Evolutionary conservation across 2,797 vertebrate species (phyloP).

Genomic region (Betta splendens): DNA sequence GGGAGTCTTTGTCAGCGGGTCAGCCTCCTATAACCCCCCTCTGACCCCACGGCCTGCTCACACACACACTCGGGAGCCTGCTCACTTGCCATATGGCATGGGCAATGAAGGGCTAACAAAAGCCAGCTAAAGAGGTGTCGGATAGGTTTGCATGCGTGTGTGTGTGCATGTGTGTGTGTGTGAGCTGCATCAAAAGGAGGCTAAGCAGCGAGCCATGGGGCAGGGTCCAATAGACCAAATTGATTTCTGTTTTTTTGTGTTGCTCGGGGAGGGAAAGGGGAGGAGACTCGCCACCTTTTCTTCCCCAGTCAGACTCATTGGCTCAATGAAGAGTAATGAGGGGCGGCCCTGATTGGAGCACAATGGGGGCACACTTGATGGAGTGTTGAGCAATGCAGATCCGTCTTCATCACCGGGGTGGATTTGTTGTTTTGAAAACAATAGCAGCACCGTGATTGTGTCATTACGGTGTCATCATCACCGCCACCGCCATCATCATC

Average conservation of each 20-base stretch:
- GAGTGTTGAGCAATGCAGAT: conserved; percentile 74
- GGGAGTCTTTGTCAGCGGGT: conserved; percentile 73
- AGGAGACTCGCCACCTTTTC: conserved; percentile 66
- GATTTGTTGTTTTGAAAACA: conserved; percentile 66
- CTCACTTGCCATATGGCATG: conserved; percentile 80
- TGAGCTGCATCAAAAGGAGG: conserved; percentile 62
- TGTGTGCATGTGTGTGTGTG: conserved; percentile 24
- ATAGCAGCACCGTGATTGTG: conserved; percentile 23
- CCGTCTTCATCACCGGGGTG: conserved; percentile 63
- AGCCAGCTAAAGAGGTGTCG: conserved; percentile 75
- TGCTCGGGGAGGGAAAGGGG: conserved; percentile 36
- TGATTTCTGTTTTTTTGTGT: conserved; percentile 66
- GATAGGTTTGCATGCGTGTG: conserved; percentile 53
- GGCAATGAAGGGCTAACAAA: conserved; percentile 71
- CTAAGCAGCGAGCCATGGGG: conserved; percentile 59
- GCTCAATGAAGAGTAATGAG: conserved; percentile 78
- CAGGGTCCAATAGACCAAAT: conserved; percentile 69
- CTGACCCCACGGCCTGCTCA: conserved; percentile 51
- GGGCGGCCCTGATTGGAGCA: conserved; percentile 64
- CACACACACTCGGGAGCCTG: conserved; percentile 44
- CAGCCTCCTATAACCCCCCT: conserved; percentile 57
- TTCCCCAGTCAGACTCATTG: conserved; percentile 64
- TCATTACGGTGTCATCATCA: conserved; percentile 23
- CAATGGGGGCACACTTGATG: conserved; percentile 78
- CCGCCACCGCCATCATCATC: conserved; percentile 5